These are phyloP conservation scores for Xiphydria camelus DNA, from an alignment of 2,888 invertebrate species.

Conservation along the genomic window DNA sequence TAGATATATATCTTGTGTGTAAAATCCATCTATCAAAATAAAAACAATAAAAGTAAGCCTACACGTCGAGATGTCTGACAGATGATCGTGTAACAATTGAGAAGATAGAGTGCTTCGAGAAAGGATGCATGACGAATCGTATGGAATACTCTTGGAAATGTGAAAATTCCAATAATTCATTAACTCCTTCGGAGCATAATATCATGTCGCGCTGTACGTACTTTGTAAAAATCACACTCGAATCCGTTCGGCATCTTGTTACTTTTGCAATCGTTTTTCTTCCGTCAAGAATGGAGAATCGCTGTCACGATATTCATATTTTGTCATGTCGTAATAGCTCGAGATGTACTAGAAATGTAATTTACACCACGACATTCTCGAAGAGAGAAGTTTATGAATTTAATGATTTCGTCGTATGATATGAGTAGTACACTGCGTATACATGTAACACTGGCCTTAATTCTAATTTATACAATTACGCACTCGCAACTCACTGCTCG, in stretches of 20 bases:
- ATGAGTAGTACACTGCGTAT: conserved; percentile 58
- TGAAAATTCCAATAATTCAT: neutral
- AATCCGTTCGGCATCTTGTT: too few species aligned
- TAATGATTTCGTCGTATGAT: conserved; percentile 52
- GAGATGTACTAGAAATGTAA: too few species aligned
- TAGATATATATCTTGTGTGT: conserved; percentile 48
- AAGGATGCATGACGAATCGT: neutral
- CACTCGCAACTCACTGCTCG: conserved; percentile 25
- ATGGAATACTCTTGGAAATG: neutral
- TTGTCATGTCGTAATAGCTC: too few species aligned
- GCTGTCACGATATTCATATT: too few species aligned
- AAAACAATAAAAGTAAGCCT: conserved; percentile 50
- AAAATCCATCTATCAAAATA: conserved; percentile 54
- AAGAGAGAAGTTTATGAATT: too few species aligned
- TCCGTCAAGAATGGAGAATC: too few species aligned
- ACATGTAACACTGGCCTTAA: conserved; percentile 59
- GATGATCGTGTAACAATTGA: neutral
- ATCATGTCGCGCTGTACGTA: neutral
- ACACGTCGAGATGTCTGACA: conserved; percentile 35
- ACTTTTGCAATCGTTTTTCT: too few species aligned
- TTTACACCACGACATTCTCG: too few species aligned
- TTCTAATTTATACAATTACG: conserved; percentile 53
- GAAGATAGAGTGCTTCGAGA: neutral
- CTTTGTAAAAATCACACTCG: too few species aligned
- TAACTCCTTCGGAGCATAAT: neutral